Evolutionary conservation across 2,797 vertebrate genomes (phyloP).

Genomic region (Neosalanx taihuensis): DNA sequence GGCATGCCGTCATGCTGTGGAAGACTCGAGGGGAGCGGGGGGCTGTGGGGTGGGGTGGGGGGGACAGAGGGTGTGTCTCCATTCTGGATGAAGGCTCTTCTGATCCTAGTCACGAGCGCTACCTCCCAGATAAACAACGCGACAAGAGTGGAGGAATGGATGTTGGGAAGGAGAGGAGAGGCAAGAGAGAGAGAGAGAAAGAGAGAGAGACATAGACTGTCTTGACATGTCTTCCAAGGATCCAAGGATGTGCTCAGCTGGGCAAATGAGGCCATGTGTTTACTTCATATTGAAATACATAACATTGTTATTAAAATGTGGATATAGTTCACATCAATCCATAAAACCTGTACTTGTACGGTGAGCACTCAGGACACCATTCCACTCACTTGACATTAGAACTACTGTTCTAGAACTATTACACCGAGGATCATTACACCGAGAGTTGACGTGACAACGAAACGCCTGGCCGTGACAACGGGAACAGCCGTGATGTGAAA

Average conservation of each 20-base stretch:
- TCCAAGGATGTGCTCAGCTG: background rate
- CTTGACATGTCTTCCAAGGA: constrained; percentile 21
- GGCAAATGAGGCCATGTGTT: background rate
- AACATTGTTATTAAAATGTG: background rate
- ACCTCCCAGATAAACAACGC: constrained; percentile 39
- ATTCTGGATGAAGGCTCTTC: constrained; percentile 52
- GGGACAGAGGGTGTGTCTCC: constrained; percentile 20
- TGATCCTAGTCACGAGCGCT: constrained; percentile 43
- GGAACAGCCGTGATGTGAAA: constrained; percentile 36
- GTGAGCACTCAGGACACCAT: too few species aligned
- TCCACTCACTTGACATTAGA: too few species aligned
- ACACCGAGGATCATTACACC: background rate
- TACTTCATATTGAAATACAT: too few species aligned
- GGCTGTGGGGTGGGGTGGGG: background rate
- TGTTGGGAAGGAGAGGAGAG: background rate
- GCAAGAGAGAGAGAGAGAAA: background rate
- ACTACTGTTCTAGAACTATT: too few species aligned
- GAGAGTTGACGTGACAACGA: background rate
- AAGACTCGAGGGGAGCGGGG: constrained; percentile 34
- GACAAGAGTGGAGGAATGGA: too few species aligned
- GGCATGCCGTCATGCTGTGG: constrained; percentile 56
- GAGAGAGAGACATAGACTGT: background rate
- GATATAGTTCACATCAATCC: background rate
- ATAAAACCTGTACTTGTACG: background rate
- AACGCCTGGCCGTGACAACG: constrained; percentile 10